A percentile compares a stretch with the other conserved stretches of the same genome.
phyloP scores from a whole-genome alignment of 2,888 invertebrate genomes.

The Mimumesa dahlbomi region DNA sequence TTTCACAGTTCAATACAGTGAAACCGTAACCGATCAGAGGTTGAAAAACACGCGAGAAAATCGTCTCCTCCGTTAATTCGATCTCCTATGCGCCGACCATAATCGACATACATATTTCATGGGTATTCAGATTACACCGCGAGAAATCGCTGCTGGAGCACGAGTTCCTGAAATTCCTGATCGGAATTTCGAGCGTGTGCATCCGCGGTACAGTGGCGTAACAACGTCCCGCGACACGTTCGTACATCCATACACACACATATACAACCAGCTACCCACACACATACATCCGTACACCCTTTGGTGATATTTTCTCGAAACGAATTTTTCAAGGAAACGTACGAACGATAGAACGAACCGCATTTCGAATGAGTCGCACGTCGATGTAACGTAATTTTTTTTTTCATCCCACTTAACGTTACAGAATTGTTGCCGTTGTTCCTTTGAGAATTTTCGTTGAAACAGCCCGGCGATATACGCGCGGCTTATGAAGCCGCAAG shows the following conservation, averaged over 20 bases:
- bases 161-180: slow-evolving; percentile 56
- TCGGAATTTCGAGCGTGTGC: slow-evolving; percentile 57
- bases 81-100: slow-evolving; percentile 46
- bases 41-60: slow-evolving; percentile 37
- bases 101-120: slow-evolving; percentile 58
- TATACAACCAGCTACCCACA: no score
- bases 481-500: slow-evolving; percentile 21
- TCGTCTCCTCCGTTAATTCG: slow-evolving; percentile 59
- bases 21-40: slow-evolving; percentile 9
- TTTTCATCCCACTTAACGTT: neutral
- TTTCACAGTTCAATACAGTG: slow-evolving; percentile 13
- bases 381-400: neutral
- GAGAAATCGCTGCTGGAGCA: slow-evolving; percentile 52
- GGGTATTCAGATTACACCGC: slow-evolving; percentile 52
- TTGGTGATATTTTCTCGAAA: no score
- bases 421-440: neutral
- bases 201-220: slow-evolving; percentile 54
- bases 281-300: no score
- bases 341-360: no score
- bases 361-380: no score
- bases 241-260: no score
- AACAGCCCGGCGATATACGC: slow-evolving; percentile 1
- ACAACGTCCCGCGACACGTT: neutral
- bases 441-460: slow-evolving; percentile 27
- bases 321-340: no score